Base-by-base conservation (phyloP, 1,140 invertebrate genomes). In the Pomacea maculata region DNA sequence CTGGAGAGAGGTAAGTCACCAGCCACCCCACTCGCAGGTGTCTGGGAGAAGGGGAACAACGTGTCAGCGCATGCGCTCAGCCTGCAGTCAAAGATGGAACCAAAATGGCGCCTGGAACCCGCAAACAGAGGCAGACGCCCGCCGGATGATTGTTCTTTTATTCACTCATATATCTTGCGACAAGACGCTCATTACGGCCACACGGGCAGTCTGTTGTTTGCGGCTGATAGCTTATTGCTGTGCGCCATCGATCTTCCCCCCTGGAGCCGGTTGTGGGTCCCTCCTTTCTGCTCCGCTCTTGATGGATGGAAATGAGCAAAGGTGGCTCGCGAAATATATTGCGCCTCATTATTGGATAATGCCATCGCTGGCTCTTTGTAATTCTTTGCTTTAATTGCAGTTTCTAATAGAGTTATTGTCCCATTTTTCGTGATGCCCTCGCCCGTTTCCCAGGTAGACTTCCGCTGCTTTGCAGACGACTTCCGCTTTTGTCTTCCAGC, bases 321-420 rank as follows among this genome's bases (percentile, higher is more conserved):
- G 77, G 52, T 55, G 21, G 64, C 52, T 2, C 54, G 55, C 15
- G 77, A 78, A 78, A 70, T 78, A 70, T 78, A 78, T 78, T 71
- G 77, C 77, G 65, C 77, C 70, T 78, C 67, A 78, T 78, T 78
- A 78, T 78, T 78, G 77, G 65, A 70, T 78, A 29, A 71, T 64
- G 77, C 77, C 65, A 78, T 64, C 63, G 65, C 45, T n/a, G 52
- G 52, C 65, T 57, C 77, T 78, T 78, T 78, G 77, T 78, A 29
- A 64, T 25, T 52, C n/a, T 45, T n/a, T 25, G 77, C 65, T 78
- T 78, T 78, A 78, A 78, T 78, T 78, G 77, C 77, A 45, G 77
- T 67, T 78, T 78, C 77, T 78, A 78, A 78, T 78, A 78, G 77
- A 78, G 77, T 78, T 78, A 78, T 78, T 78, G 77, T 78, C 77